Conservation (phyloP, 64 coral and sea anemone species). For the Pachyseris speciosa region DNA sequence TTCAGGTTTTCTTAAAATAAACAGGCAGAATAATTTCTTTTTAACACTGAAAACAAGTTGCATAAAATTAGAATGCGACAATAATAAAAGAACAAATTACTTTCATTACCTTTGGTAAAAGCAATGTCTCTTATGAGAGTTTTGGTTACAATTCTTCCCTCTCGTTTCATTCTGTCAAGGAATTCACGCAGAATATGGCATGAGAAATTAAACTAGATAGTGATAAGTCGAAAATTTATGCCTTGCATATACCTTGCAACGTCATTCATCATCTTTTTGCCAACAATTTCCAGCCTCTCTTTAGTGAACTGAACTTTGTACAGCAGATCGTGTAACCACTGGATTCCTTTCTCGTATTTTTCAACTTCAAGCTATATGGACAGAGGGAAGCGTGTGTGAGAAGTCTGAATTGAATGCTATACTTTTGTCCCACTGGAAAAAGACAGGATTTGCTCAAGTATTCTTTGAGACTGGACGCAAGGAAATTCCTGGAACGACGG, state of each 20-base stretch:
- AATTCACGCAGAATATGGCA: background rate
- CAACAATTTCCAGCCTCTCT: slow-evolving; percentile 93
- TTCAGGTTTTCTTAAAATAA: no score
- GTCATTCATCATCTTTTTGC: slow-evolving; percentile 99
- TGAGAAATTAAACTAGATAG: background rate
- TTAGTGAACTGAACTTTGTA: slow-evolving; percentile 88
- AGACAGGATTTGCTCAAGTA: no score
- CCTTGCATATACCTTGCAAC: slow-evolving; percentile 72
- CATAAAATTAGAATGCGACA: background rate
- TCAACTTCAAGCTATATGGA: slow-evolving; percentile 84
- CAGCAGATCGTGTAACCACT: slow-evolving; percentile 85
- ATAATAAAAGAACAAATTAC: no score
- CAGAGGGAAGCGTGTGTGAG: background rate
- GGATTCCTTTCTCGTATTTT: slow-evolving; percentile 85
- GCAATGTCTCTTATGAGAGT: slow-evolving; percentile 74
- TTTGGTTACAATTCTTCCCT: slow-evolving; percentile 74
- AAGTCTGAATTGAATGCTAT: no score
- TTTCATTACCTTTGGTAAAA: slow-evolving; percentile 75
- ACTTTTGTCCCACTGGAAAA: no score
- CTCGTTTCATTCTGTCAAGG: slow-evolving; percentile 84
- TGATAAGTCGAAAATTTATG: background rate
- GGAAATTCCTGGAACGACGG: no score
- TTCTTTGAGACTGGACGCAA: no score
- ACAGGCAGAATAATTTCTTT: no score
- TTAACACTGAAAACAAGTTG: no score